Percentiles rank a stretch among this genome's conserved stretches.
Conservation (phyloP, 2,888 invertebrate genomes). For the Drosophila nigricruria region DNA sequence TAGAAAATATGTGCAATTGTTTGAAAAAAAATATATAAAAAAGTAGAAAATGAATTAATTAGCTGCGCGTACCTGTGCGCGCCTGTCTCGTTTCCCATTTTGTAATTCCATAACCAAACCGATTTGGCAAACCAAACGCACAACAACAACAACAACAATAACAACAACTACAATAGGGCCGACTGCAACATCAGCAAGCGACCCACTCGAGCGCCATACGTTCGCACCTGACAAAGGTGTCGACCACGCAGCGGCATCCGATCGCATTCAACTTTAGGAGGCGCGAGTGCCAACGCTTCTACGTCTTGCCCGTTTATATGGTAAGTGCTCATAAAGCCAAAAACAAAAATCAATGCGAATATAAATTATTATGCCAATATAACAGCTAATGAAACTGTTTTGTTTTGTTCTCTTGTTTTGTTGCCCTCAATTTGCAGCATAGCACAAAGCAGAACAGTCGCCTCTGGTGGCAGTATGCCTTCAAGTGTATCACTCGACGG, state of each 20-base stretch:
- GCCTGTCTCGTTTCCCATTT: conserved; percentile 46
- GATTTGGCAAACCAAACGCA: conserved; percentile 39
- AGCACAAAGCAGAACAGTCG: conserved; percentile 72
- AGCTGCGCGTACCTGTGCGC: conserved; percentile 46
- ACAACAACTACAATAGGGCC: conserved; percentile 55
- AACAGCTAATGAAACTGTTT: conserved; percentile 10
- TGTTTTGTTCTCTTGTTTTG: background rate
- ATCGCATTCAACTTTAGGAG: conserved; percentile 75
- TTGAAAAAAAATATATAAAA: conserved; percentile 36
- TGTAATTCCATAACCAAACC: conserved; percentile 42
- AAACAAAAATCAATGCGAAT: conserved; percentile 11
- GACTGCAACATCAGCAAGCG: conserved; percentile 69
- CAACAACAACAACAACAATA: conserved; percentile 17
- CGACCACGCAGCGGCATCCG: conserved; percentile 66
- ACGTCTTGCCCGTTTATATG: conserved; percentile 77
- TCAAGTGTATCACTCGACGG: conserved; percentile 66
- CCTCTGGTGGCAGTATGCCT: conserved; percentile 77
- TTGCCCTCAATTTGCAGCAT: conserved; percentile 46
- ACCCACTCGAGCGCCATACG: conserved; percentile 82
- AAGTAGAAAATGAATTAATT: conserved; percentile 44
- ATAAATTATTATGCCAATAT: conserved; percentile 37
- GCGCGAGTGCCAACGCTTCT: conserved; percentile 76
- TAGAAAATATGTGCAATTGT: conserved; percentile 60
- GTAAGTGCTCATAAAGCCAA: conserved; percentile 60
- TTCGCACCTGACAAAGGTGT: conserved; percentile 77